Base-by-base conservation (phyloP, 2,113 vertebrate species). In the Perca fluviatilis region DNA sequence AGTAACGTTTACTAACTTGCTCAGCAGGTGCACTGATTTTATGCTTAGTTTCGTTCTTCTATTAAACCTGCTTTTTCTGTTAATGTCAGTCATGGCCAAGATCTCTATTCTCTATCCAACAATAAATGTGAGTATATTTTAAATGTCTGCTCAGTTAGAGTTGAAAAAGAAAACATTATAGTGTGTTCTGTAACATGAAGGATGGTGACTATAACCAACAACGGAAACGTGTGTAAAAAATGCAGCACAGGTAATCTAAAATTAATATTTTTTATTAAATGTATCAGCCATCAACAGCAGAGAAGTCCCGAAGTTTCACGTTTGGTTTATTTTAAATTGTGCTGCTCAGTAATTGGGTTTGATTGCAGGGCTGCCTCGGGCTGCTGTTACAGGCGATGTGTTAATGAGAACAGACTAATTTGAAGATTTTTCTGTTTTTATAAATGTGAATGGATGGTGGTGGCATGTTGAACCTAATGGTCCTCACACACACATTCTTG, bases 351-450 rank as follows among this genome's bases (percentile, higher is more conserved):
- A 68, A 84, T 72, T 50, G 70, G 40, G 65, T 85, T 60, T 62
- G 72, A 85, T 83, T 60, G 60, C 83, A 53, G 46, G 49, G 33
- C 43, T 46, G 72, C 71, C 64, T 66, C 63, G 5, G 79, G 76
- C 76, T 66, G 58, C 63, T 63, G 49, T 62, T 79, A 36, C 82
- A 64, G 53, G 16, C 67, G 49, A 51, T 21, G 19, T 66, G 62
- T 87, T 87, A 77, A 82, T 74, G 67, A 74, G 74, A 77, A 79
- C 25, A 36, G 30, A 21, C 19, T 43, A 74, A 77, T 74, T 21
- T 58, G 68, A 49, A 46, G 70, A 77, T 33, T 50, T 50, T 66
- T 49, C 23, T 65, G 23, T 78, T 68, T 86, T 43, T 36, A 67
- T 46, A 33, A 72, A 72, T 51, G 12, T 72, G 10, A 72, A 73